phyloP scores from a whole-genome alignment of 2,113 vertebrate species.

The Apeltes quadracus region DNA sequence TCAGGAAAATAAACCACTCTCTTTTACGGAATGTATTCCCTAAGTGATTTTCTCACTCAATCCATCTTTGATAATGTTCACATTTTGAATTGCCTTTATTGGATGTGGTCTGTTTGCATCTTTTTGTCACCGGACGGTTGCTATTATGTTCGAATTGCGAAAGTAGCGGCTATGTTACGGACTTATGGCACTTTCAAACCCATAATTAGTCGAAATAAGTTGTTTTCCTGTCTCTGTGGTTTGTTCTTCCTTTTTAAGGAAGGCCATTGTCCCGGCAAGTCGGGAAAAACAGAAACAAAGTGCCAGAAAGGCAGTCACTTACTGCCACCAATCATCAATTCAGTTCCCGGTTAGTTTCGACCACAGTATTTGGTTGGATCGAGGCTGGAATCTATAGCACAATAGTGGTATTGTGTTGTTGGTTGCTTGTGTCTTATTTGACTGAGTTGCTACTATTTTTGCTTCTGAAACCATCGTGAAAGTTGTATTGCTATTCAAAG shows the following conservation, averaged over 20 bases:
- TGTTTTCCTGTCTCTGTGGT: background rate
- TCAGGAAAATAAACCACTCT: background rate
- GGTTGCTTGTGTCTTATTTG: background rate
- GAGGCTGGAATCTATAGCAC: background rate
- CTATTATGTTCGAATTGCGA: background rate
- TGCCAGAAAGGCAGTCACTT: too few species aligned
- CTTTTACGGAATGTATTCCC: background rate
- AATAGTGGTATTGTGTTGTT: background rate
- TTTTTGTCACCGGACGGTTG: background rate
- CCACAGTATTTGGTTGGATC: background rate
- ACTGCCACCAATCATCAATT: background rate
- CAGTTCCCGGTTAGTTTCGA: background rate
- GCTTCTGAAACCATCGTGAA: background rate
- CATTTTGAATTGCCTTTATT: background rate
- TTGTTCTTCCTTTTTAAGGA: background rate
- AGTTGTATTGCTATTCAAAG: conserved; percentile 8
- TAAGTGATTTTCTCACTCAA: background rate
- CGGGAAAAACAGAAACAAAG: background rate
- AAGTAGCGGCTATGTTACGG: background rate
- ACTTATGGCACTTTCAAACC: background rate
- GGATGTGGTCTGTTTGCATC: background rate
- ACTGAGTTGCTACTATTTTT: background rate
- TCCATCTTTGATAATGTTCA: background rate
- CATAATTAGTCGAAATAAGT: background rate
- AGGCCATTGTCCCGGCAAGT: background rate